Conservation (phyloP, 2,888 invertebrate species). For the Acleris cristana region DNA sequence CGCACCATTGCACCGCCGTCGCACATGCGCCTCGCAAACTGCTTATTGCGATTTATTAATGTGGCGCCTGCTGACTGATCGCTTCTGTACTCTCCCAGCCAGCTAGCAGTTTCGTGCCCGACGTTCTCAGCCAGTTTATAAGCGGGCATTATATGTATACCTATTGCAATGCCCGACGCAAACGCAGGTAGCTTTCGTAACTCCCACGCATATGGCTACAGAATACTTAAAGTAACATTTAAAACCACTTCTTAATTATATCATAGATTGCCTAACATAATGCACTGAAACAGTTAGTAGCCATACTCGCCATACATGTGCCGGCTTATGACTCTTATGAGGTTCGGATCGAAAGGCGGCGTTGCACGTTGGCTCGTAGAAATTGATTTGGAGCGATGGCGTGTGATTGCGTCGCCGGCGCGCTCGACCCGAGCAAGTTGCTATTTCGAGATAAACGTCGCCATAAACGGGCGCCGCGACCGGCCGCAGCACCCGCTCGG, state of each 20-base stretch:
- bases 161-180: slow-evolving; percentile 42
- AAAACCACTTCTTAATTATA: slow-evolving; percentile 45
- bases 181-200: slow-evolving; percentile 51
- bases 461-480: slow-evolving; percentile 74
- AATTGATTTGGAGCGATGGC: slow-evolving; percentile 73
- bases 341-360: slow-evolving; percentile 35
- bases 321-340: slow-evolving; percentile 32
- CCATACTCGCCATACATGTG: slow-evolving; percentile 44
- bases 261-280: slow-evolving; percentile 39
- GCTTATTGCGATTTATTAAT: slow-evolving; percentile 64
- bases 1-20: slow-evolving; percentile 56
- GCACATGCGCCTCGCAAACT: slow-evolving; percentile 50
- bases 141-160: slow-evolving; percentile 19
- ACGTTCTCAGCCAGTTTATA: slow-evolving; percentile 50
- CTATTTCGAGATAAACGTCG: slow-evolving; percentile 81
- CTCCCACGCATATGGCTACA: slow-evolving; percentile 44
- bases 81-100: slow-evolving; percentile 53
- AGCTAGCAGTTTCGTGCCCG: slow-evolving; percentile 49
- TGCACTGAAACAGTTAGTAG: slow-evolving; percentile 38
- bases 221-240: slow-evolving; percentile 46
- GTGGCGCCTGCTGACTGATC: slow-evolving; percentile 58
- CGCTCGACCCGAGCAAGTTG: slow-evolving; percentile 76
- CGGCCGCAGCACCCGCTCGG: slow-evolving; percentile 53
- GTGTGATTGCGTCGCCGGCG: slow-evolving; percentile 69
- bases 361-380: slow-evolving; percentile 49